Conservation (phyloP, 2,888 invertebrate genomes). For the Nomada ferruginata region DNA sequence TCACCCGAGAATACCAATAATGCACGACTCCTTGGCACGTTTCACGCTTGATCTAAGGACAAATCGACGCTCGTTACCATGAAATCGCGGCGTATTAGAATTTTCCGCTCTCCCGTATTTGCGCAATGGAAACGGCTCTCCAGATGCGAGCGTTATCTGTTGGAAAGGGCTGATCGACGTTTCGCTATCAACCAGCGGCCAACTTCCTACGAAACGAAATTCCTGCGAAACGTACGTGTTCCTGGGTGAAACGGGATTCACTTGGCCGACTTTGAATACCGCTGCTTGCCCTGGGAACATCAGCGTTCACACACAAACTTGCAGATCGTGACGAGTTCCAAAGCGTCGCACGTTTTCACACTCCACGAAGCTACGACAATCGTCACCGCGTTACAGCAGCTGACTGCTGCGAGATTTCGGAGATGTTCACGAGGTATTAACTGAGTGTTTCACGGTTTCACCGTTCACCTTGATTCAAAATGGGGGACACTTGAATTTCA, state of each 20-base stretch:
- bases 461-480: slow-evolving; percentile 60
- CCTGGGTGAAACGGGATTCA: slow-evolving; percentile 38
- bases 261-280: slow-evolving; percentile 32
- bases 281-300: slow-evolving; percentile 37
- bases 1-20: slow-evolving; percentile 46
- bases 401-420: slow-evolving; percentile 66
- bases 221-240: neutral
- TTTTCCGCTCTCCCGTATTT: slow-evolving; percentile 15
- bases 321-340: slow-evolving; percentile 40
- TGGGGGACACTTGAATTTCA: slow-evolving; percentile 37
- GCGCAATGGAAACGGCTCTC: neutral
- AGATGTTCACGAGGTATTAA: slow-evolving; percentile 45
- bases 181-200: neutral
- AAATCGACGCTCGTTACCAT: slow-evolving; percentile 31
- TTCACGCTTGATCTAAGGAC: slow-evolving; percentile 51
- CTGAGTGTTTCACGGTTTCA: slow-evolving; percentile 26
- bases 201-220: neutral
- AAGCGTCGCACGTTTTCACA: slow-evolving; percentile 55
- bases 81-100: slow-evolving; percentile 2
- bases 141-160: neutral
- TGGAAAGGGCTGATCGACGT: neutral
- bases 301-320: slow-evolving; percentile 57
- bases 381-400: slow-evolving; percentile 60
- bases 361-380: slow-evolving; percentile 64
- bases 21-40: slow-evolving; percentile 49